phyloP scores from a whole-genome alignment of 2,113 vertebrate genomes.

The Nesoenas mayeri region DNA sequence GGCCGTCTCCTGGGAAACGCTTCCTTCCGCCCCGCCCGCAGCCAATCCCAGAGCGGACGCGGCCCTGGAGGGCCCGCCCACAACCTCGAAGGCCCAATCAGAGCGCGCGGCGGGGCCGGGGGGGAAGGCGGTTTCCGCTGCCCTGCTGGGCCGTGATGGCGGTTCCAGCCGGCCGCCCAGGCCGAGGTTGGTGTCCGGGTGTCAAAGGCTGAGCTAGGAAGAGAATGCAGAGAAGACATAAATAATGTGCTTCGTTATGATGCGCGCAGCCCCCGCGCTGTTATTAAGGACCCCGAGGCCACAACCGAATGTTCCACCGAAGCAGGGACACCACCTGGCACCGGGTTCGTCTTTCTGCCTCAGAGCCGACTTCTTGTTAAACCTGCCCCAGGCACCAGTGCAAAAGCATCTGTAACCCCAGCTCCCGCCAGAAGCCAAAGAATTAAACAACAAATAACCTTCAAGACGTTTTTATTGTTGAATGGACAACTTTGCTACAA shows the following conservation, averaged over 20 bases:
- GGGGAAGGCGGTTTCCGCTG: rapidly evolving
- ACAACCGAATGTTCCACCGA: too few relatives aligned
- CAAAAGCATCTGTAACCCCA: rapidly evolving
- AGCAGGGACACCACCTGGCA: not conserved
- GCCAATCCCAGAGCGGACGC: not conserved
- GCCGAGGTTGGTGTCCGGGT: rapidly evolving
- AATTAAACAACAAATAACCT: rapidly evolving
- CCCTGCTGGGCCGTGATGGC: not conserved
- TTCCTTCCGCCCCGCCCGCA: not conserved
- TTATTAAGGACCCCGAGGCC: too few relatives aligned
- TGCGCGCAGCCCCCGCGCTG: not conserved
- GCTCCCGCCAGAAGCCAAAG: rapidly evolving
- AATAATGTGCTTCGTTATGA: rapidly evolving
- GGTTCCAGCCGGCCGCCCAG: rapidly evolving
- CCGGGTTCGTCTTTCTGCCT: not conserved
- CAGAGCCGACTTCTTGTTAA: too few relatives aligned
- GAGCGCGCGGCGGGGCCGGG: not conserved
- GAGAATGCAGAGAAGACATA: too few relatives aligned
- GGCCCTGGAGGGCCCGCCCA: not conserved
- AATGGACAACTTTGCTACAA: not conserved
- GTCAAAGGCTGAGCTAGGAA: rapidly evolving
- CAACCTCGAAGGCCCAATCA: not conserved
- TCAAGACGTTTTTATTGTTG: conserved; percentile 27
- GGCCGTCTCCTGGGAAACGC: conserved; percentile 37
- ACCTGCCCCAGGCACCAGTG: too few relatives aligned